Evolutionary conservation across 2,113 vertebrate species (phyloP).

Genomic region (Alces alces): DNA sequence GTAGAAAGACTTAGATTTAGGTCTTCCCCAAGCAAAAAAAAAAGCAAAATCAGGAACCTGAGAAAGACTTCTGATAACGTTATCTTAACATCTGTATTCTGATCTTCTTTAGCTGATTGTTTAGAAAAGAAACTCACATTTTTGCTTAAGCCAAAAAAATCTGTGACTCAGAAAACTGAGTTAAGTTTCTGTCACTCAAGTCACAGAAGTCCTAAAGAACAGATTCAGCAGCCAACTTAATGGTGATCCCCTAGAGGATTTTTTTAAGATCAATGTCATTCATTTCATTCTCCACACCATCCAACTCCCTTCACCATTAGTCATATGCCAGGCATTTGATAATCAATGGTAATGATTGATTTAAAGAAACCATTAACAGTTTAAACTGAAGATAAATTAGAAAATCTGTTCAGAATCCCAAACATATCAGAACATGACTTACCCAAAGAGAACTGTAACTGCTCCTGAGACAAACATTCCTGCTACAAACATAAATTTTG

Average conservation of each 20-base stretch:
- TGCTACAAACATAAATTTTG: constrained; percentile 93
- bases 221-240: not conserved
- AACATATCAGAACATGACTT: constrained; percentile 72
- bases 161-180: not conserved
- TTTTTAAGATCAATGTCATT: not conserved
- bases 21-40: not conserved
- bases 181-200: not conserved
- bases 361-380: not conserved
- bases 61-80: not conserved
- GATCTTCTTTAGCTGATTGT: not conserved
- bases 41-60: not conserved
- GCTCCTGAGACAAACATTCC: constrained; percentile 91
- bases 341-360: not conserved
- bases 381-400: not conserved
- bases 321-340: not conserved
- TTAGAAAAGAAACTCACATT: not conserved
- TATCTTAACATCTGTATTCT: not conserved
- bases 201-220: not conserved
- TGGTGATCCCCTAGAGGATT: not conserved
- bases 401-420: not conserved
- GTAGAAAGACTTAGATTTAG: not conserved
- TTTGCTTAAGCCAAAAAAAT: not conserved
- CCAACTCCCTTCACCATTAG: not conserved
- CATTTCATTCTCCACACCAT: not conserved
- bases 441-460: constrained; percentile 95